Percentiles rank a stretch among this genome's conserved stretches.
These are phyloP conservation scores for Brienomyrus brachyistius DNA, from an alignment of 2,113 vertebrate species.

Conservation along the genomic window DNA sequence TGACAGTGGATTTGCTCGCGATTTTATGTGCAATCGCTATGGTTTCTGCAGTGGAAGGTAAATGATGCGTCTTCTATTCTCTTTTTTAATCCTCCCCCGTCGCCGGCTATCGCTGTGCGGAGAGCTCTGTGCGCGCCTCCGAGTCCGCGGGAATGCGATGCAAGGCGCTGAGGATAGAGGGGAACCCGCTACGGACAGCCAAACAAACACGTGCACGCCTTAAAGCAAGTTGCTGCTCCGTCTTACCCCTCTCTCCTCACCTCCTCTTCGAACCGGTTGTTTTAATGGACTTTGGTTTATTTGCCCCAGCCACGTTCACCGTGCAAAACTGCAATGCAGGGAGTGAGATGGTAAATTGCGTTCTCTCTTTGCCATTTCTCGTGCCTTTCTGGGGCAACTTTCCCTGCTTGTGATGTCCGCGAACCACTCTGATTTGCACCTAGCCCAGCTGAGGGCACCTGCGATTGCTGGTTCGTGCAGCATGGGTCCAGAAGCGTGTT, in stretches of 20 bases:
- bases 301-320: not conserved
- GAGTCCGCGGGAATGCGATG: not conserved
- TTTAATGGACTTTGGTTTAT: not conserved
- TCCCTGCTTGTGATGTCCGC: not conserved
- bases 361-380: not conserved
- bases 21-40: slow-evolving; percentile 41
- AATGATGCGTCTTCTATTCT: slow-evolving; percentile 1
- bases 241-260: not conserved
- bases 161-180: not conserved
- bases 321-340: slow-evolving; percentile 16
- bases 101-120: not conserved
- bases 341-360: slow-evolving; percentile 1
- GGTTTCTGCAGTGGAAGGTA: slow-evolving; percentile 59
- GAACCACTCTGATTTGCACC: not conserved
- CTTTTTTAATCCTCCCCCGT: not conserved
- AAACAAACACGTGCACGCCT: slow-evolving; percentile 15
- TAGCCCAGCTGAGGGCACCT: not conserved
- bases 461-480: not conserved
- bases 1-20: slow-evolving; percentile 40
- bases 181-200: not conserved
- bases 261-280: not conserved
- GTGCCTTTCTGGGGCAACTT: not conserved
- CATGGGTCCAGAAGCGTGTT: not conserved
- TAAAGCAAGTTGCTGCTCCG: not conserved
- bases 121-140: not conserved